phyloP scores from a whole-genome alignment of 1,140 invertebrate genomes.

The Eriosoma lanigerum region DNA sequence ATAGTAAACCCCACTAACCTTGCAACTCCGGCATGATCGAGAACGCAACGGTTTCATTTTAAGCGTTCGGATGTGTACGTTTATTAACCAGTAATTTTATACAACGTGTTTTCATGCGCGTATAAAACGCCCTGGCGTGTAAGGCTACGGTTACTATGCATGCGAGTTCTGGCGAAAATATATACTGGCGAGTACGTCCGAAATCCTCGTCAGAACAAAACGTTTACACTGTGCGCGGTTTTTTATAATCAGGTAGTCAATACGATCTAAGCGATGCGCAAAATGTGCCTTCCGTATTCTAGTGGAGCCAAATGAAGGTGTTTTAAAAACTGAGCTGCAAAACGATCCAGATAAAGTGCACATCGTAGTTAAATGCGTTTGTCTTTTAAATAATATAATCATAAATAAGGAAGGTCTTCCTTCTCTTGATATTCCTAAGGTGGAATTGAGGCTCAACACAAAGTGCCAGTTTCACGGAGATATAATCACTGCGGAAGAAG shows the following conservation, averaged over 20 bases:
- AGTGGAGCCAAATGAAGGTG: background rate
- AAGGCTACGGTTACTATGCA: too few species aligned
- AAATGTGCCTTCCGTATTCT: constrained; percentile 61
- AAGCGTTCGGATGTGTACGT: too few species aligned
- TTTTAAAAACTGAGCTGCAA: constrained; percentile 53
- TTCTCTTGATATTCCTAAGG: constrained; percentile 3
- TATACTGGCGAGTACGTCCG: too few species aligned
- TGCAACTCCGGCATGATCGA: too few species aligned
- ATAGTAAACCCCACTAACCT: too few species aligned
- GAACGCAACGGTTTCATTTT: too few species aligned
- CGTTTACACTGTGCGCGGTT: background rate
- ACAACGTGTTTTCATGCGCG: too few species aligned
- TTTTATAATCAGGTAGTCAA: background rate
- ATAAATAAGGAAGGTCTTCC: background rate
- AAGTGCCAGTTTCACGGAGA: constrained; percentile 7
- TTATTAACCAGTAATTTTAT: too few species aligned
- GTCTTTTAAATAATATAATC: background rate
- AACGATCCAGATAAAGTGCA: constrained; percentile 50
- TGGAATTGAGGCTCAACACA: background rate
- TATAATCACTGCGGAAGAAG: constrained; percentile 16
- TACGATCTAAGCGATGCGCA: constrained; percentile 53
- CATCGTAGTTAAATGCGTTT: constrained; percentile 53
- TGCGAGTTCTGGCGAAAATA: too few species aligned
- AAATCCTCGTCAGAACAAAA: too few species aligned
- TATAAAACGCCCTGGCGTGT: too few species aligned